Percentiles rank a stretch among this genome's conserved stretches.
Conservation (phyloP, 1,140 invertebrate species). For the Drosophila bocki region DNA sequence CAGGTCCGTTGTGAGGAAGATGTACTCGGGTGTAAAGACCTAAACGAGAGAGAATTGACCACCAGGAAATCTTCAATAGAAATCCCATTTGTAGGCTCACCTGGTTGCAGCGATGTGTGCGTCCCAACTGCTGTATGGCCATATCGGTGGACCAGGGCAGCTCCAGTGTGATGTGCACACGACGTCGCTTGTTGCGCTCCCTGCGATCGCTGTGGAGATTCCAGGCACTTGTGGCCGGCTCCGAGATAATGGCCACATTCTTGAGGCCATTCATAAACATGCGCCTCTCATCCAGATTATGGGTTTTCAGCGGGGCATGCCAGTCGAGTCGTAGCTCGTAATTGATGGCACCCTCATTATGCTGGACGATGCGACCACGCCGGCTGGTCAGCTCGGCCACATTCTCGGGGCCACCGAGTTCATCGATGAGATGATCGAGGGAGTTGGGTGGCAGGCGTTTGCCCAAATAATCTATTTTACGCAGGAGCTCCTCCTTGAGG, state of each 20-base stretch:
- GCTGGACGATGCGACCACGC: slow-evolving; percentile 97
- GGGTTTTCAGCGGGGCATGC: slow-evolving; percentile 97
- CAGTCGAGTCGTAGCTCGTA: slow-evolving; percentile 97
- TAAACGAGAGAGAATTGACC: neutral
- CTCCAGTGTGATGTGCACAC: slow-evolving; percentile 99
- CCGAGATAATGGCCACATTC: slow-evolving; percentile 99
- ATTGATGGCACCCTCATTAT: slow-evolving; percentile 93
- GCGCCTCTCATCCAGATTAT: slow-evolving; percentile 96
- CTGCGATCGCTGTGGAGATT: slow-evolving; percentile 98
- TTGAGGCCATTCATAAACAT: slow-evolving; percentile 99
- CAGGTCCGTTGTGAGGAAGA: slow-evolving; percentile 99
- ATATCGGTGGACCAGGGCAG: slow-evolving; percentile 99
- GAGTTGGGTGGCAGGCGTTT: slow-evolving; percentile 97
- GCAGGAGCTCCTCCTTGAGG: slow-evolving; percentile 96
- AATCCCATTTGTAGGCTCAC: slow-evolving; percentile 70
- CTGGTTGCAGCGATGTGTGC: slow-evolving; percentile 91
- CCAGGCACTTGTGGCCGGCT: slow-evolving; percentile 97
- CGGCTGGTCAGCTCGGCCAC: slow-evolving; percentile 99
- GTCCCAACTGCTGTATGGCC: slow-evolving; percentile 99
- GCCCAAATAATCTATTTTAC: slow-evolving; percentile 94
- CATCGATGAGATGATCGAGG: slow-evolving; percentile 98
- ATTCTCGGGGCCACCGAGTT: slow-evolving; percentile 98
- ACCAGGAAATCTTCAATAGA: neutral
- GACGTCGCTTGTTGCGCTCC: slow-evolving; percentile 94
- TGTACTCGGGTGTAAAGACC: slow-evolving; percentile 98